These are phyloP conservation scores for Probaryconus sp. DNA, from an alignment of 1,140 invertebrate species.

Conservation along the genomic window DNA sequence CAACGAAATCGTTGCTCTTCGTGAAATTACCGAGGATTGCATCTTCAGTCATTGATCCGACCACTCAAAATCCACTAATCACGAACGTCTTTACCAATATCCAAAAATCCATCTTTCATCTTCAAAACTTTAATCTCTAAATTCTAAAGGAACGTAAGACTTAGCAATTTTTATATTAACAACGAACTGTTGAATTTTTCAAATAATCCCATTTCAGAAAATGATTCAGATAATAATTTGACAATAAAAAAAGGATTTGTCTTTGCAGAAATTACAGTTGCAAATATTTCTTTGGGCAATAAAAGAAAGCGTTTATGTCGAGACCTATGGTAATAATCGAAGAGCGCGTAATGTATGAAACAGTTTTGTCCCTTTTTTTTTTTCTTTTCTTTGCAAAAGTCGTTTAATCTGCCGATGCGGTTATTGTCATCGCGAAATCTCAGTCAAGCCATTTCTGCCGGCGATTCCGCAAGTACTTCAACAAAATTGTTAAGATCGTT, in stretches of 20 bases:
- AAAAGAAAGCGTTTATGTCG: too few species aligned
- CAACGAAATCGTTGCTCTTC: background rate
- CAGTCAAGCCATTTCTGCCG: conserved; percentile 50
- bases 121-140: conserved; percentile 43
- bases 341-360: background rate
- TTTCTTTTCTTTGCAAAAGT: conserved; percentile 34
- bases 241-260: too few species aligned
- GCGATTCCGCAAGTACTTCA: conserved; percentile 47
- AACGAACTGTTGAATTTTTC: too few species aligned
- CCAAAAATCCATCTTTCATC: conserved; percentile 19
- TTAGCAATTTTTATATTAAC: too few species aligned
- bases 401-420: conserved; percentile 58
- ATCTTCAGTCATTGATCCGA: conserved; percentile 19
- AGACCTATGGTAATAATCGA: conserved; percentile 26
- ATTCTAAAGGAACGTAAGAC: too few species aligned
- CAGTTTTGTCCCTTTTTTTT: conserved; percentile 16
- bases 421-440: conserved; percentile 56
- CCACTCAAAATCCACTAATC: background rate
- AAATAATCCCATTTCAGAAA: too few species aligned
- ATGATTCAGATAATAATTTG: too few species aligned
- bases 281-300: conserved; percentile 2
- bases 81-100: background rate
- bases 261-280: too few species aligned
- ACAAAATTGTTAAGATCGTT: conserved; percentile 56
- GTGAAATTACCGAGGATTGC: conserved; percentile 16